phyloP scores from a whole-genome alignment of 2,797 vertebrate genomes.

The Chaetophractus vellerosus region DNA sequence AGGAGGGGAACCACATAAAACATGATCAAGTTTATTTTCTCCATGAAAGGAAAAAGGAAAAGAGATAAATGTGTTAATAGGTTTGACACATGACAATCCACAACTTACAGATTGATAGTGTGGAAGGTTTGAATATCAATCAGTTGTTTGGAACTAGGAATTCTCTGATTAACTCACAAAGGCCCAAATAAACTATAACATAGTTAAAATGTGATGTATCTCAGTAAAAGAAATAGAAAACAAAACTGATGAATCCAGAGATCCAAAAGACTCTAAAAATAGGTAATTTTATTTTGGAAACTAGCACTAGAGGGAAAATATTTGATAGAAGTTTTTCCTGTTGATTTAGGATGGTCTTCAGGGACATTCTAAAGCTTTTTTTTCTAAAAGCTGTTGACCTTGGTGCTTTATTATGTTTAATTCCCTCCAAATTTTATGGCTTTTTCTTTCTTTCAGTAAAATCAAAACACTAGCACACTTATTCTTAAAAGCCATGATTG shows the following conservation, averaged over 20 bases:
- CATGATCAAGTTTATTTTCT: conserved; percentile 28
- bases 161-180: conserved; percentile 32
- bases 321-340: conserved; percentile 29
- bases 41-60: not conserved
- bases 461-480: conserved; percentile 33
- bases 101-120: not conserved
- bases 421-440: conserved; percentile 60
- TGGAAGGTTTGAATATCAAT: conserved; percentile 8
- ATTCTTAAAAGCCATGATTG: not conserved
- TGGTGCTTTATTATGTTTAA: conserved; percentile 68
- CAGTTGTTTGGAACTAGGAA: conserved; percentile 36
- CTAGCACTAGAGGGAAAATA: not conserved
- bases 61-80: not conserved
- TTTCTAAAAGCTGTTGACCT: conserved; percentile 62
- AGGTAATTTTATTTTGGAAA: conserved; percentile 59
- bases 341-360: conserved; percentile 7
- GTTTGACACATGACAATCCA: not conserved
- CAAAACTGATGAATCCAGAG: conserved; percentile 19
- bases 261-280: conserved; percentile 26
- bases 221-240: conserved; percentile 72
- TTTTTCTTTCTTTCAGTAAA: conserved; percentile 66
- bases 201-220: conserved; percentile 36
- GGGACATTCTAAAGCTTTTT: conserved; percentile 63
- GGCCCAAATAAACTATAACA: not conserved
- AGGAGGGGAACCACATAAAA: not conserved